Percentiles rank a stretch among this genome's conserved stretches.
Evolutionary conservation across 2,113 vertebrate genomes (phyloP).

Genomic region (Ochotona princeps): DNA sequence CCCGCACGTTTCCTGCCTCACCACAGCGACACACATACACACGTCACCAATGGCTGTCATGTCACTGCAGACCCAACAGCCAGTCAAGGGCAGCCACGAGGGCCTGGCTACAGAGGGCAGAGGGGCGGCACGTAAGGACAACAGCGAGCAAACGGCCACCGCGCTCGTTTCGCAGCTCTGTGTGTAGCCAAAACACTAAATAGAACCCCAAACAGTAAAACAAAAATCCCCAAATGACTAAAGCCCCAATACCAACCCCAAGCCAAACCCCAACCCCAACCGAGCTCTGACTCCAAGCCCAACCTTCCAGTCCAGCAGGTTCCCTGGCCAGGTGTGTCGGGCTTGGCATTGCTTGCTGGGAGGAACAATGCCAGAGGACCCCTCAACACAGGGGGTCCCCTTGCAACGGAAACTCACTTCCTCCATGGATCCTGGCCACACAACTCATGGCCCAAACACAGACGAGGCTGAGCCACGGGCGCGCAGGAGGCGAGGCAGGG

Average conservation of each 20-base stretch:
- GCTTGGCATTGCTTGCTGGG: fast-evolving
- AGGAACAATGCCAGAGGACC: fast-evolving
- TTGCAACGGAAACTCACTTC: fast-evolving
- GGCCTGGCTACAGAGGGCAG: fast-evolving
- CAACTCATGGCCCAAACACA: fast-evolving
- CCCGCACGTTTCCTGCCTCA: background rate
- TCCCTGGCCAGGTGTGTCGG: background rate
- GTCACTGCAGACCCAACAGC: background rate
- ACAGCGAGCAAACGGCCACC: no score
- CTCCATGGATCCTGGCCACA: fast-evolving
- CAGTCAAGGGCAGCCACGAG: fast-evolving
- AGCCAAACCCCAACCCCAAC: no score
- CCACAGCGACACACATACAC: fast-evolving
- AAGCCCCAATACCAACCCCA: no score
- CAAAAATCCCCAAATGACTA: no score
- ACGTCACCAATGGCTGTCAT: no score
- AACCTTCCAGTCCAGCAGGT: background rate
- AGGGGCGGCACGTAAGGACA: no score
- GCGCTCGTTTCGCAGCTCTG: no score
- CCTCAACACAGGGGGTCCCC: background rate
- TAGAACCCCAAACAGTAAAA: no score
- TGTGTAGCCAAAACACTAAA: no score
- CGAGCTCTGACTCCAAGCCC: no score
- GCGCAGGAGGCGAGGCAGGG: fast-evolving
- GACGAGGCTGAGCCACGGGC: fast-evolving